Conservation (phyloP, 1,140 invertebrate genomes). For the Melanaphis sacchari region DNA sequence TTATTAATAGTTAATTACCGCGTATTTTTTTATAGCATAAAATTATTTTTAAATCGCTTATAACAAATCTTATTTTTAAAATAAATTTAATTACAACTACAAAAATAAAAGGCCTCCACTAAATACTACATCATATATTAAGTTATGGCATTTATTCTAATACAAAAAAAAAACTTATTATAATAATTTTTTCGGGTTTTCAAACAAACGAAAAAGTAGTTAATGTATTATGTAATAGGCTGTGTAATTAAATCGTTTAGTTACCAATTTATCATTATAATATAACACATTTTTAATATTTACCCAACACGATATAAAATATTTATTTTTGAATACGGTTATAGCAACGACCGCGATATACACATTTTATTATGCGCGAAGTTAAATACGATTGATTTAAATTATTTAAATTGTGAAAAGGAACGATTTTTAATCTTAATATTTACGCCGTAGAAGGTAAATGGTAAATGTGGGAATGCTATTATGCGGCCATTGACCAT, state of each 20-base stretch:
- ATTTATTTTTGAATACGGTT: conserved; percentile 2
- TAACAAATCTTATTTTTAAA: neutral
- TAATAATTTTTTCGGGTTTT: neutral
- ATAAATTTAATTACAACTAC: neutral
- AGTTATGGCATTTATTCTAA: neutral
- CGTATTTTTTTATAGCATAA: neutral
- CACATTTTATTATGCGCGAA: neutral
- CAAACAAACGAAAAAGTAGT: neutral
- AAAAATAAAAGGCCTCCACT: neutral
- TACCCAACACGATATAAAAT: neutral
- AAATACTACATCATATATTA: neutral
- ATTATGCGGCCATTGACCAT: neutral
- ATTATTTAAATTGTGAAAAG: neutral
- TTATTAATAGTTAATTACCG: neutral
- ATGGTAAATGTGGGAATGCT: neutral
- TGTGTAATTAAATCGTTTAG: conserved; percentile 24
- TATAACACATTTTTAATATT: neutral
- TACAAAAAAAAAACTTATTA: neutral
- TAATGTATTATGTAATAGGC: neutral
- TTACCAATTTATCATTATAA: conserved; percentile 15
- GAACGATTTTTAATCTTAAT: neutral
- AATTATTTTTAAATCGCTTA: neutral
- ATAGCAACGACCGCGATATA: neutral
- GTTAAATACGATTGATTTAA: conserved; percentile 5
- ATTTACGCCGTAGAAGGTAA: neutral